Percentiles rank a stretch among this genome's conserved stretches.
These are phyloP conservation scores for Phylloscopus collybita DNA, from an alignment of 2,797 vertebrate genomes.

Conservation along the genomic window DNA sequence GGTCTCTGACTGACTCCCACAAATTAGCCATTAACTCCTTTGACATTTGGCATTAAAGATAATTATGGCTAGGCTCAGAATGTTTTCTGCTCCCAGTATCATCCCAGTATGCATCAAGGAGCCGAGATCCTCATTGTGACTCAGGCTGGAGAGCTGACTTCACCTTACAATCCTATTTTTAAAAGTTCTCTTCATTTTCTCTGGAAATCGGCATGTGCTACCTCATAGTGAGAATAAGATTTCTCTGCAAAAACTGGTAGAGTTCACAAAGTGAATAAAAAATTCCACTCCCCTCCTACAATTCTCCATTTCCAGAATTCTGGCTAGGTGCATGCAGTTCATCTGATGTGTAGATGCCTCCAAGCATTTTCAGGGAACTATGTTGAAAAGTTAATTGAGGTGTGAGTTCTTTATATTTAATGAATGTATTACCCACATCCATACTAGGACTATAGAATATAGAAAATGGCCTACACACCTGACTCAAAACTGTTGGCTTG, in stretches of 20 bases:
- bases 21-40: background rate
- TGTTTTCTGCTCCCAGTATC: background rate
- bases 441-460: background rate
- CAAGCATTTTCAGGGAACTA: background rate
- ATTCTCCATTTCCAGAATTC: background rate
- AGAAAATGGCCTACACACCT: background rate
- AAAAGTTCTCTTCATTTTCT: background rate
- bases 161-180: background rate
- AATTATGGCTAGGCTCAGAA: background rate
- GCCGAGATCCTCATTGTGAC: background rate
- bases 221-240: background rate
- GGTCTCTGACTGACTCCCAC: background rate
- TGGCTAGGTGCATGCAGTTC: background rate
- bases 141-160: background rate
- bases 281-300: background rate
- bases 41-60: background rate
- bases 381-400: background rate
- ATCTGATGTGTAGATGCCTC: background rate
- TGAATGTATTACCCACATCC: background rate
- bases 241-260: background rate
- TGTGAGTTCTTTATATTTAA: background rate
- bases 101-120: background rate
- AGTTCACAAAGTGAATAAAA: background rate
- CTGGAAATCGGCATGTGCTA: background rate
- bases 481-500: background rate